A percentile compares a stretch with the other conserved stretches of the same genome.
Evolutionary conservation across 2,888 invertebrate genomes (phyloP).

Genomic region (Cantharis flavilabris): DNA sequence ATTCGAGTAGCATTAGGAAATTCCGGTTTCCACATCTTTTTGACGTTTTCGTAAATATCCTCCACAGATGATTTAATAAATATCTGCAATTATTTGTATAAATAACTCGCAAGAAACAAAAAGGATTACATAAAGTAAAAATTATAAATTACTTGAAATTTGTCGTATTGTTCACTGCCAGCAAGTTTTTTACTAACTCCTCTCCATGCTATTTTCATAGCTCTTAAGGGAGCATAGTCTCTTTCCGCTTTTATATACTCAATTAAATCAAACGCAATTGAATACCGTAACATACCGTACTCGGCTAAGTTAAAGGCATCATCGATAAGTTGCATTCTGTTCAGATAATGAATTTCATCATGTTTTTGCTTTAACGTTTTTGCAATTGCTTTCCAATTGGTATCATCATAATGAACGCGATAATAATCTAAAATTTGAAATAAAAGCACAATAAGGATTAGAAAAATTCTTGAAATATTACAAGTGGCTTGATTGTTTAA

Average conservation of each 20-base stretch:
- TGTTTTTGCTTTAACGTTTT: conserved; percentile 51
- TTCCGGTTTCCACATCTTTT: not conserved
- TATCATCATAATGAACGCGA: conserved; percentile 52
- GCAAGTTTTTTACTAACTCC: not conserved
- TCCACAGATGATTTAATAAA: not conserved
- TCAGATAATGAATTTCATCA: conserved; percentile 59
- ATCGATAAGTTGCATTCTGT: conserved; percentile 61
- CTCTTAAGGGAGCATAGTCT: conserved; percentile 54
- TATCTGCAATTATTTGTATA: not conserved
- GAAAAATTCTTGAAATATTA: not conserved
- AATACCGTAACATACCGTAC: conserved; percentile 61
- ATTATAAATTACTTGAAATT: not conserved
- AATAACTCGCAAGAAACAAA: not conserved
- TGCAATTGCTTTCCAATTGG: conserved; percentile 56
- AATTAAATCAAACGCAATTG: conserved; percentile 61
- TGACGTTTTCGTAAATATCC: not conserved
- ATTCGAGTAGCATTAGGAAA: not conserved
- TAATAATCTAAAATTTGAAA: conserved; percentile 42
- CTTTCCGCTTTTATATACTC: conserved; percentile 62
- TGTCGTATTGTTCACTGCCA: not conserved
- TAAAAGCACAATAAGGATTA: no score
- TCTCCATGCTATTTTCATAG: not conserved
- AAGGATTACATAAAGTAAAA: no score
- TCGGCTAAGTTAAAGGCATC: conserved; percentile 60
- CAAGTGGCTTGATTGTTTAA: conserved; percentile 21